Percentiles rank a stretch among this genome's conserved stretches.
Conservation (phyloP, 53 echinoderm and acorn worm genomes). For the Crossaster papposus region DNA sequence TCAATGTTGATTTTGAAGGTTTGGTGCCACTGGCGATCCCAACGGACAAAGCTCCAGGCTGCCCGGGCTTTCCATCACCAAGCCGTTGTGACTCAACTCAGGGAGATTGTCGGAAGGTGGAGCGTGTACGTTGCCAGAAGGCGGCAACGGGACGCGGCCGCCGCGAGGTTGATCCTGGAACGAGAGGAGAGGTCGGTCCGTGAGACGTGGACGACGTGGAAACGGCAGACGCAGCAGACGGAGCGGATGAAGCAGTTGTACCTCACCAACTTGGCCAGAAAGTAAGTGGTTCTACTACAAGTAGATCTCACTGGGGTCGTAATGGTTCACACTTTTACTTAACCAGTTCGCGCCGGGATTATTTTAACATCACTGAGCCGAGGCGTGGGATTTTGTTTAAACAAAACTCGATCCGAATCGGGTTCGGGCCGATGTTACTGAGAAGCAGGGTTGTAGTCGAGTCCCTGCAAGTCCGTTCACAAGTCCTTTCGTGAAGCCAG, state of each 20-base stretch:
- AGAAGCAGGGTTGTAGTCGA: too few relatives aligned
- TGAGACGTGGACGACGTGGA: slow-evolving; percentile 24
- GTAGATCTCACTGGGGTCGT: not conserved
- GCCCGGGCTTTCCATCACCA: slow-evolving; percentile 21
- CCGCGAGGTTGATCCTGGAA: not conserved
- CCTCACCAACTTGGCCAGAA: slow-evolving; percentile 7
- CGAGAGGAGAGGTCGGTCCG: slow-evolving; percentile 4
- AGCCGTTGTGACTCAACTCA: not conserved
- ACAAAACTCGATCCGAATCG: too few relatives aligned
- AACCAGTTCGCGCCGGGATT: too few relatives aligned
- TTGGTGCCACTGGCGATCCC: slow-evolving; percentile 28
- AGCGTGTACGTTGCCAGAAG: not conserved
- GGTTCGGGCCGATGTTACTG: too few relatives aligned
- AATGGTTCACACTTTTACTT: not conserved
- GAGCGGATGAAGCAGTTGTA: slow-evolving; percentile 26
- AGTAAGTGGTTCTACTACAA: not conserved
- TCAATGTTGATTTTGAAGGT: slow-evolving; percentile 13
- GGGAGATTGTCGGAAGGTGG: slow-evolving; percentile 19
- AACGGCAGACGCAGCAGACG: not conserved
- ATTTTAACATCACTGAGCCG: too few relatives aligned
- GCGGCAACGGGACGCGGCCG: not conserved
- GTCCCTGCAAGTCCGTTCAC: too few relatives aligned
- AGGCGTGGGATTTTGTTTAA: too few relatives aligned
- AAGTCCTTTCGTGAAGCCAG: too few relatives aligned
- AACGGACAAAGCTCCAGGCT: slow-evolving; percentile 14